These are phyloP conservation scores for Helarctos malayanus DNA, from an alignment of 2,797 vertebrate genomes.

Conservation along the genomic window DNA sequence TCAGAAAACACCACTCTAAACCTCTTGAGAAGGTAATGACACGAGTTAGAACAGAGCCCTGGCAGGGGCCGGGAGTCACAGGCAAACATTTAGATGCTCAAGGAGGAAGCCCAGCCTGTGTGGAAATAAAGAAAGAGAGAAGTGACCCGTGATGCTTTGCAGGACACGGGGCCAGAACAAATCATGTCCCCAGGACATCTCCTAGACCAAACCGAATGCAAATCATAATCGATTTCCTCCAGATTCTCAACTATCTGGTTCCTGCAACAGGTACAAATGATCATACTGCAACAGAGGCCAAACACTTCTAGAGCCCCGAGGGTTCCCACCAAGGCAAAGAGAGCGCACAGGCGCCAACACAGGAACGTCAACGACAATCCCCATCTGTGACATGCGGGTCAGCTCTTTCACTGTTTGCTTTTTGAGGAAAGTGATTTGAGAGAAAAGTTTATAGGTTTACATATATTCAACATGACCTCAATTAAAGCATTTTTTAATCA, in stretches of 20 bases:
- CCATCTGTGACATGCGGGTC: neutral
- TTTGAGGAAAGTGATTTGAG: slow-evolving; percentile 36
- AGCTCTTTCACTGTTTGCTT: neutral
- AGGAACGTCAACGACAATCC: fast-evolving
- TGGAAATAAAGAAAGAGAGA: neutral
- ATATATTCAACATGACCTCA: neutral
- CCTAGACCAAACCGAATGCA: neutral
- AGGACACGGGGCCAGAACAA: neutral
- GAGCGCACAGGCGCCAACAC: neutral
- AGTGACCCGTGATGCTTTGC: too few species aligned
- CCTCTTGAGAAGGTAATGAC: neutral
- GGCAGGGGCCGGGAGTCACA: neutral
- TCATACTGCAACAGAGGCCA: neutral
- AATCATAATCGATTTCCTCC: neutral
- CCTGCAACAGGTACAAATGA: neutral
- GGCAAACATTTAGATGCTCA: neutral
- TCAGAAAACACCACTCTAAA: too few species aligned
- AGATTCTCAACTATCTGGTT: neutral
- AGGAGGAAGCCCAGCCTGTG: neutral
- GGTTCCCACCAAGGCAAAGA: neutral
- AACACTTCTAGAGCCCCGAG: neutral
- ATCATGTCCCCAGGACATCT: neutral
- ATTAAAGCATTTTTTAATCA: neutral
- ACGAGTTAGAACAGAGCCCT: neutral
- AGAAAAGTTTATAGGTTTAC: slow-evolving; percentile 23